Evolutionary conservation across 2,888 invertebrate species (phyloP).

Genomic region (Linnaemya tessellans): DNA sequence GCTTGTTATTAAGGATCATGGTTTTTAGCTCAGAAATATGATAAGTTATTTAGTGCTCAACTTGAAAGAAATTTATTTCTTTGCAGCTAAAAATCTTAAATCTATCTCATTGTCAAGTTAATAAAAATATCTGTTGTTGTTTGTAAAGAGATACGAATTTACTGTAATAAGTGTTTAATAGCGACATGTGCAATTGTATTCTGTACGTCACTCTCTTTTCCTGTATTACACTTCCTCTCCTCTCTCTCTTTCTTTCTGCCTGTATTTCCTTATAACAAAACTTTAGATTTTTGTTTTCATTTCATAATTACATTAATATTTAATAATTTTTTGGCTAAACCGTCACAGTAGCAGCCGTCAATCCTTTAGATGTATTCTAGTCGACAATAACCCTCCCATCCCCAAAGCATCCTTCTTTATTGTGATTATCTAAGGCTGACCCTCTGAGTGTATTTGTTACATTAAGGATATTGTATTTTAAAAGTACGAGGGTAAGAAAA

Average conservation of each 20-base stretch:
- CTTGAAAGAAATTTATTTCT: background rate
- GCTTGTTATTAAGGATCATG: slow-evolving; percentile 33
- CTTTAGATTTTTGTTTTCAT: slow-evolving; percentile 77
- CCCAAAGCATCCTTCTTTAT: slow-evolving; percentile 42
- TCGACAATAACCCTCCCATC: background rate
- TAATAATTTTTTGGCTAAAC: slow-evolving; percentile 76
- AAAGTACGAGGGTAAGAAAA: slow-evolving; percentile 17
- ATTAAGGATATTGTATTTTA: slow-evolving; percentile 49
- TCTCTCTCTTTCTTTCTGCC: background rate
- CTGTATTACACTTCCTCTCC: background rate
- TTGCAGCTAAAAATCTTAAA: background rate
- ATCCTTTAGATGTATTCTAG: slow-evolving; percentile 50
- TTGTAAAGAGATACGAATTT: background rate
- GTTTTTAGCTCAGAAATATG: background rate
- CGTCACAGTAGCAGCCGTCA: slow-evolving; percentile 58
- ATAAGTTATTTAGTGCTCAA: slow-evolving; percentile 23
- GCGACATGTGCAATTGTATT: background rate
- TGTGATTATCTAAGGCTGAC: slow-evolving; percentile 65
- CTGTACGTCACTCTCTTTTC: slow-evolving; percentile 17
- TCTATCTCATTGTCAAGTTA: background rate
- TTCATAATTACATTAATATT: slow-evolving; percentile 83
- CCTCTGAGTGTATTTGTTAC: slow-evolving; percentile 51
- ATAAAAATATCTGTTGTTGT: background rate
- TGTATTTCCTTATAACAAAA: background rate
- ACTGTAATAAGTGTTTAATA: background rate